A percentile compares a stretch with the other conserved stretches of the same genome.
Evolutionary conservation across 2,888 invertebrate species (phyloP).

Genomic region (Anodontia alba): DNA sequence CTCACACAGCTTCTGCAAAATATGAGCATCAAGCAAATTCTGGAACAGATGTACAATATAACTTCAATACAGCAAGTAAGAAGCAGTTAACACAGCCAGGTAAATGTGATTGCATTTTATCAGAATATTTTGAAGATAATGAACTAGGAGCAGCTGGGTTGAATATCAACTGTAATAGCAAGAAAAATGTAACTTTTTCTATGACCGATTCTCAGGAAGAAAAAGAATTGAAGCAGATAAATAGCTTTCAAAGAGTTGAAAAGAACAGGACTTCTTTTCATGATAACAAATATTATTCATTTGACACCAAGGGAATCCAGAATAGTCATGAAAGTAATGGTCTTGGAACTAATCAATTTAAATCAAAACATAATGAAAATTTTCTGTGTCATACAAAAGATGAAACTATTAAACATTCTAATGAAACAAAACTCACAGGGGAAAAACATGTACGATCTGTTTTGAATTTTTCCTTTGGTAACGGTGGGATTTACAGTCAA

Average conservation of each 20-base stretch:
- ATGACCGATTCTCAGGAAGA: conserved; percentile 14
- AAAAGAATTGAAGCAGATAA: background rate
- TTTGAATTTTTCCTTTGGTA: background rate
- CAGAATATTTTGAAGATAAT: background rate
- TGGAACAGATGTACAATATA: background rate
- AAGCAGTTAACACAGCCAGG: background rate
- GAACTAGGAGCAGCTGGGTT: background rate
- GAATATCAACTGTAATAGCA: background rate
- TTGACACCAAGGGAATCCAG: background rate
- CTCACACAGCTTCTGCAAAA: background rate
- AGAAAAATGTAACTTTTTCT: conserved; percentile 4
- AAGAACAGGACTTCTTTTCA: background rate
- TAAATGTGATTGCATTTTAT: too few relatives aligned
- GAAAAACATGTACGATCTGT: background rate
- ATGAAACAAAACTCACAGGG: background rate
- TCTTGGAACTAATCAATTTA: background rate
- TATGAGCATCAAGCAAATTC: background rate
- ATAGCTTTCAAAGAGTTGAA: background rate
- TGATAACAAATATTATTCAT: background rate
- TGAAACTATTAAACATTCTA: background rate
- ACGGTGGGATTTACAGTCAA: background rate
- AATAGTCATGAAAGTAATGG: background rate
- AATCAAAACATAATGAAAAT: background rate
- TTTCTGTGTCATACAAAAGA: background rate
- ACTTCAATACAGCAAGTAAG: too few relatives aligned